phyloP scores from a whole-genome alignment of 2,113 vertebrate species.

The Epinephelus lanceolatus region DNA sequence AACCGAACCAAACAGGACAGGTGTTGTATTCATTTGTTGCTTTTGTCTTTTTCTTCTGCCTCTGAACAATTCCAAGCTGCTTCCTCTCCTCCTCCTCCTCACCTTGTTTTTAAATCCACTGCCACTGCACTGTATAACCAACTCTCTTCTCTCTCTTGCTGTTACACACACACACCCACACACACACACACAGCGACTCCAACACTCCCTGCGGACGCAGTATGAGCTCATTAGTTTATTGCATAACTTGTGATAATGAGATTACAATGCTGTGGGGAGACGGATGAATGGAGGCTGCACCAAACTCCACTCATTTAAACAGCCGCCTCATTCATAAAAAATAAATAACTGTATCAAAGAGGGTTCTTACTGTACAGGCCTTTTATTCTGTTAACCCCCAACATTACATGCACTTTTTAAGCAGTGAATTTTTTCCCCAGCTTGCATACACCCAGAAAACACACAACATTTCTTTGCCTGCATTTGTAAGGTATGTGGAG shows the following conservation, averaged over 20 bases:
- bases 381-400: conserved; percentile 3
- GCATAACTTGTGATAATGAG: conserved; percentile 64
- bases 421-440: too few species aligned
- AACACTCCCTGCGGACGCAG: conserved; percentile 39
- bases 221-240: conserved; percentile 61
- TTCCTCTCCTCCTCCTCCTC: too few species aligned
- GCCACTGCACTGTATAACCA: too few species aligned
- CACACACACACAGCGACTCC: background rate
- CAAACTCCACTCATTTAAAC: conserved; percentile 14
- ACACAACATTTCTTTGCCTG: background rate
- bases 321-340: conserved; percentile 23
- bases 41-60: too few species aligned
- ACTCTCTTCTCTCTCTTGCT: background rate
- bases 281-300: conserved; percentile 31
- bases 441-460: background rate
- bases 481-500: background rate
- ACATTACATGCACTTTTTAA: background rate
- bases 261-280: conserved; percentile 53
- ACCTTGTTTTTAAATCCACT: too few species aligned
- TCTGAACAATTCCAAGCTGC: too few species aligned
- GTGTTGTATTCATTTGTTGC: too few species aligned
- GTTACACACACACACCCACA: background rate
- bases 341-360: background rate
- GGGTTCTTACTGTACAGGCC: background rate
- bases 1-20: too few species aligned